Evolutionary conservation across 2,113 vertebrate species (phyloP).

Genomic region (Probosciger aterrimus): DNA sequence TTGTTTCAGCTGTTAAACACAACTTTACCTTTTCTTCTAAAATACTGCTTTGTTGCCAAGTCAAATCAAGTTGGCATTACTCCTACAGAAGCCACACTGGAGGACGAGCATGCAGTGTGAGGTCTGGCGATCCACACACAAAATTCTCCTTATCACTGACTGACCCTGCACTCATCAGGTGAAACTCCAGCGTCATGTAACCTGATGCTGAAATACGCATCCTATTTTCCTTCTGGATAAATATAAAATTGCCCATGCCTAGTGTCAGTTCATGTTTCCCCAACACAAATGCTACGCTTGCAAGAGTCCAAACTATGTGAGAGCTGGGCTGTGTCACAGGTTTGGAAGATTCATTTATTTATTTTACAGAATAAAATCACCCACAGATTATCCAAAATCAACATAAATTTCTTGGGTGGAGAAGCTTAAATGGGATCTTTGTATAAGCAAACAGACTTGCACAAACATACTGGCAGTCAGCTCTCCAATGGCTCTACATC

Average conservation of each 20-base stretch:
- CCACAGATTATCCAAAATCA: conserved; percentile 53
- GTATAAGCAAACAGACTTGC: conserved; percentile 56
- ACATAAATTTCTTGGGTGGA: conserved; percentile 65
- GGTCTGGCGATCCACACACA: not conserved
- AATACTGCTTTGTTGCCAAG: not conserved
- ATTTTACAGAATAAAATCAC: conserved; percentile 27
- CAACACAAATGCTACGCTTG: not conserved
- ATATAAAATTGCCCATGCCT: not conserved
- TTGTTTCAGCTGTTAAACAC: not conserved
- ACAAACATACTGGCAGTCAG: conserved; percentile 40
- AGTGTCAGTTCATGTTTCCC: not conserved
- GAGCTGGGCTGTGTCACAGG: not conserved
- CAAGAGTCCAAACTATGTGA: not conserved
- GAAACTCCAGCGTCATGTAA: accelerated
- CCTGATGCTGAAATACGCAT: not conserved
- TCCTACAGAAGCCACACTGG: not conserved
- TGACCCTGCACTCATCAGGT: not conserved
- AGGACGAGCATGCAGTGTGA: not conserved
- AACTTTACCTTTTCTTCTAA: not conserved
- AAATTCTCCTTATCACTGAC: not conserved
- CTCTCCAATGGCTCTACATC: conserved; percentile 16
- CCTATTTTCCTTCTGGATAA: not conserved
- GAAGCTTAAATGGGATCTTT: conserved; percentile 43
- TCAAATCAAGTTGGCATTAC: not conserved
- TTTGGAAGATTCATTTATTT: conserved; percentile 51